Evolutionary conservation across 2,113 vertebrate genomes (phyloP).

Genomic region (Phodopus roborovskii): DNA sequence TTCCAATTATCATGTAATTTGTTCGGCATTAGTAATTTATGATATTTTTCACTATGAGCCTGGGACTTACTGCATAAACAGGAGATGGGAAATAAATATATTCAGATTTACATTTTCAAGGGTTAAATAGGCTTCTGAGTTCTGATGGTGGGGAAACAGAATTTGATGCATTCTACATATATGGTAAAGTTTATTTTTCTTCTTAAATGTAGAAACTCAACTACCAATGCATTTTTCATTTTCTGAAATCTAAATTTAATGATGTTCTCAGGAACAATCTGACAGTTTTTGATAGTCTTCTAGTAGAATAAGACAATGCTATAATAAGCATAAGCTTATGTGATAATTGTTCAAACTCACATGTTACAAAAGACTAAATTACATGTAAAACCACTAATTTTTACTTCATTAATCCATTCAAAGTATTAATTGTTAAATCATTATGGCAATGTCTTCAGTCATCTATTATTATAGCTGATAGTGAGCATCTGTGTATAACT

Average conservation of each 20-base stretch:
- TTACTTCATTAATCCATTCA: neutral
- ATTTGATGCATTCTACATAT: neutral
- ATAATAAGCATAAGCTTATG: neutral
- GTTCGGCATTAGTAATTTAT: neutral
- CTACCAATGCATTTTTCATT: neutral
- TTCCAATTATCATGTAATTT: neutral
- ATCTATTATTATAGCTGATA: neutral
- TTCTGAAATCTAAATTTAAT: neutral
- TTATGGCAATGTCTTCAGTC: neutral
- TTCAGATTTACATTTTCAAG: neutral
- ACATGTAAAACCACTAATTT: neutral
- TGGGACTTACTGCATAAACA: neutral
- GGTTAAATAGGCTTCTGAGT: neutral
- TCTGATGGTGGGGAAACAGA: neutral
- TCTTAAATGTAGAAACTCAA: neutral
- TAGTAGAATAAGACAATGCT: neutral
- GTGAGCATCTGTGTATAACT: neutral
- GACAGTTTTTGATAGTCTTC: neutral
- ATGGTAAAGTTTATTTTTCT: neutral
- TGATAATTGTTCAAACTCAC: neutral
- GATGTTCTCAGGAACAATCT: neutral
- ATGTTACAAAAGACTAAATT: neutral
- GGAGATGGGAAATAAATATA: neutral
- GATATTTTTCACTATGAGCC: neutral
- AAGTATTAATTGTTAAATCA: neutral